Conservation (phyloP, 2,113 vertebrate genomes). For the Oryzias celebensis region DNA sequence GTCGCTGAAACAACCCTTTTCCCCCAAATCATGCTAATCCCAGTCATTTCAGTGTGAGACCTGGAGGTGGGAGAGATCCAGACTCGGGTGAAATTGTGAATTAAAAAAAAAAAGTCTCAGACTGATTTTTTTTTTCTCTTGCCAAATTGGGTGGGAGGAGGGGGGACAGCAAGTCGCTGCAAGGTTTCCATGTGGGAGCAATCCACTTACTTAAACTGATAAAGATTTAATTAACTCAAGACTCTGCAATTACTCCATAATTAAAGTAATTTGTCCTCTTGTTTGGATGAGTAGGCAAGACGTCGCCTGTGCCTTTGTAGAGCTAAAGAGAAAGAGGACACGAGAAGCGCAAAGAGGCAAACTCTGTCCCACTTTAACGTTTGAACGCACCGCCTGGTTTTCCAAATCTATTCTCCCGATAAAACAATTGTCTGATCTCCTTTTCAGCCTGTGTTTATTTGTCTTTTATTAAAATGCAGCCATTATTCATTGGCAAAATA, state of each 20-base stretch:
- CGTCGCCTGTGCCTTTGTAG: slow-evolving; percentile 36
- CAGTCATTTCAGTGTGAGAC: slow-evolving; percentile 51
- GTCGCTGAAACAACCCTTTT: slow-evolving; percentile 50
- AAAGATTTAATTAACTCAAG: slow-evolving; percentile 99
- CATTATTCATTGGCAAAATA: slow-evolving; percentile 69
- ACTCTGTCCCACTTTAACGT: slow-evolving; percentile 33
- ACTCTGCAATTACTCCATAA: slow-evolving; percentile 96
- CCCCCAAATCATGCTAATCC: slow-evolving; percentile 58
- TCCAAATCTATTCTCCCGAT: slow-evolving; percentile 37
- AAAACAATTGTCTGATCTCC: slow-evolving; percentile 38
- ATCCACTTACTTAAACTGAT: slow-evolving; percentile 98
- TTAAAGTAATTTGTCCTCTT: slow-evolving; percentile 98
- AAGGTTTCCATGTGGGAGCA: slow-evolving; percentile 91
- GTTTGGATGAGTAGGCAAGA: slow-evolving; percentile 86
- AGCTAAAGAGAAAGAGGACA: slow-evolving; percentile 25
- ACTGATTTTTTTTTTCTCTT: slow-evolving; percentile 27
- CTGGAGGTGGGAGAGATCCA: slow-evolving; percentile 33
- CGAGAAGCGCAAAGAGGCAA: slow-evolving; percentile 38
- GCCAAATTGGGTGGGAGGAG: slow-evolving; percentile 21
- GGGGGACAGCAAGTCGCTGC: slow-evolving; percentile 46
- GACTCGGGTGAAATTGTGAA: slow-evolving; percentile 38
- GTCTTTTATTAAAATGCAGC: slow-evolving; percentile 67
- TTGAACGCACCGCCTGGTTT: slow-evolving; percentile 39
- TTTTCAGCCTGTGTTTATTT: slow-evolving; percentile 60
- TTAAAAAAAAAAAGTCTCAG: slow-evolving; percentile 36